Percentiles rank a stretch among this genome's conserved stretches.
phyloP scores from a whole-genome alignment of 1,140 invertebrate species.

The Anastrepha obliqua region DNA sequence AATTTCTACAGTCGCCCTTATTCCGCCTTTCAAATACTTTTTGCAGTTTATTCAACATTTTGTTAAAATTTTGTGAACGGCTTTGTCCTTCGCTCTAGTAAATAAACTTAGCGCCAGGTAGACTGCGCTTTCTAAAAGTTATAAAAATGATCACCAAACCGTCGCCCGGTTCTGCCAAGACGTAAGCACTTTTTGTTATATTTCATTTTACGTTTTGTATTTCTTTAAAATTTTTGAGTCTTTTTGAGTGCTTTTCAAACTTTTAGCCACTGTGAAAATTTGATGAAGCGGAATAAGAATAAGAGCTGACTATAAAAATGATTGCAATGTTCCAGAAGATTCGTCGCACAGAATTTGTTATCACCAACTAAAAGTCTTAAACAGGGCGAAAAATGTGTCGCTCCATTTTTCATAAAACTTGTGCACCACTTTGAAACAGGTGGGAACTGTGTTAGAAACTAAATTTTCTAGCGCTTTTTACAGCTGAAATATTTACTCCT shows the following conservation, averaged over 20 bases:
- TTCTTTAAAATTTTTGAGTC: neutral
- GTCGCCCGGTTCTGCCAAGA: no score
- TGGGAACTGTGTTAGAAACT: neutral
- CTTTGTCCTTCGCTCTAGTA: no score
- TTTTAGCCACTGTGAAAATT: neutral
- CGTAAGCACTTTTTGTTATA: no score
- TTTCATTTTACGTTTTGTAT: no score
- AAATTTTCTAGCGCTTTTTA: neutral
- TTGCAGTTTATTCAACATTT: no score
- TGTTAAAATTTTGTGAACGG: no score
- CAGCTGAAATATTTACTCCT: neutral
- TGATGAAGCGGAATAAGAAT: constrained; percentile 24
- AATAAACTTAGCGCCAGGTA: no score
- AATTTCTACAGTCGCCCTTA: no score
- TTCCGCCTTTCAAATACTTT: no score
- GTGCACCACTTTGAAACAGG: neutral
- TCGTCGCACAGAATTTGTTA: constrained; percentile 23
- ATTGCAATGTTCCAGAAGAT: constrained; percentile 16
- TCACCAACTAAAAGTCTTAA: constrained; percentile 5
- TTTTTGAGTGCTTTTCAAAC: neutral
- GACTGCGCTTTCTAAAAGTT: no score
- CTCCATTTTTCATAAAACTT: constrained; percentile 17
- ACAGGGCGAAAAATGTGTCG: neutral
- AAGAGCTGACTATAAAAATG: constrained; percentile 39
- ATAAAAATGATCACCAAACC: no score